Percentiles rank a stretch among this genome's conserved stretches.
Evolutionary conservation across 2,888 invertebrate genomes (phyloP).

Genomic region (Acronicta aceris): DNA sequence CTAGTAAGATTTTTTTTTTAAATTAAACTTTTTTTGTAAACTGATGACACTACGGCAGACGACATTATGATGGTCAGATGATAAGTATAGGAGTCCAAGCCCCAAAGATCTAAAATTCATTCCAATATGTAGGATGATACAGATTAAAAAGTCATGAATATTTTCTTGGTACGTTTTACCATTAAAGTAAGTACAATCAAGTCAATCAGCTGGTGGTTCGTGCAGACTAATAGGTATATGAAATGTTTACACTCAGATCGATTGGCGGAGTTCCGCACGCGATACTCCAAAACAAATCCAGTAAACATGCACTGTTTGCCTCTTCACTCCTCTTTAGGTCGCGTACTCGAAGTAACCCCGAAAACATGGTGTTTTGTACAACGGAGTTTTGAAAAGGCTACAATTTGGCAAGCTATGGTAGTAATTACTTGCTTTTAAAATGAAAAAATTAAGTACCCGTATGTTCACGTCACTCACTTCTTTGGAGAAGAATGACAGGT

Average conservation of each 20-base stretch:
- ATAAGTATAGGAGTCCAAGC: too few species aligned
- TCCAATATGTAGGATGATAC: too few species aligned
- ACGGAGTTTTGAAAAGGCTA: conserved; percentile 4
- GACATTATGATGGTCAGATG: too few species aligned
- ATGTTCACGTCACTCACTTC: too few species aligned
- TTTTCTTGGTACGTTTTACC: neutral
- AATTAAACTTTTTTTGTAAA: too few species aligned
- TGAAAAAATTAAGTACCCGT: too few species aligned
- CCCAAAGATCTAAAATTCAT: too few species aligned
- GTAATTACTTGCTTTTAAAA: neutral
- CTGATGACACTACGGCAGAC: too few species aligned
- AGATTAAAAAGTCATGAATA: neutral
- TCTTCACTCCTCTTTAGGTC: conserved; percentile 11
- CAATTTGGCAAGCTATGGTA: neutral
- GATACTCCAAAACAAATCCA: conserved; percentile 33
- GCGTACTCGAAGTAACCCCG: conserved; percentile 1
- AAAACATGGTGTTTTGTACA: conserved; percentile 4
- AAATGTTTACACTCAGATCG: conserved; percentile 42
- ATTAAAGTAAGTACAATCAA: conserved; percentile 1
- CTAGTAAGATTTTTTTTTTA: too few species aligned
- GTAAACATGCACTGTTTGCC: conserved; percentile 36
- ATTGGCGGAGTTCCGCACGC: conserved; percentile 43
- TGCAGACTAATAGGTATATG: conserved; percentile 21
- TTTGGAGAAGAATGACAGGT: too few species aligned
- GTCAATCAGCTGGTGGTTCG: conserved; percentile 21